Evolutionary conservation across 2,797 vertebrate genomes (phyloP), one percentile per base, ranked within the genome.

Genomic region (Pempheris klunzingeri): DNA sequence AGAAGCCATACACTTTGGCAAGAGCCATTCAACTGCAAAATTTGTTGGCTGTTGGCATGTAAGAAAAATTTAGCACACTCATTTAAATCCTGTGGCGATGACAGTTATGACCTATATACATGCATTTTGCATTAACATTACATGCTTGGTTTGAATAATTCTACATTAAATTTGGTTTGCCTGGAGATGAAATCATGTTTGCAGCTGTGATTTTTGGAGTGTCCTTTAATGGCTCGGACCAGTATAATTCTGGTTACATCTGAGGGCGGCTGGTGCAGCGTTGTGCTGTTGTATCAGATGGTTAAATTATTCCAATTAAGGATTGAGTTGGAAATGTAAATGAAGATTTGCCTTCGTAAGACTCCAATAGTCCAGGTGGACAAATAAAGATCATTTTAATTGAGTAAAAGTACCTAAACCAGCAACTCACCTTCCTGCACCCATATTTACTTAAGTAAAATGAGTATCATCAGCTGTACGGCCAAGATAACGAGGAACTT

Each of bases 101-200:
- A 11, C 7, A 76, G 47, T 13, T 44, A n/a, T 32, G 15, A 30
- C 39, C 38, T 46, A 28, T 11, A 39, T 55, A 30, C 9, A 50
- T 41, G 18, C 8, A 55, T 24, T 46, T 20, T 8, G 10, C 14
- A 52, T 46, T 22, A 32, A 32, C 3, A 36, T 64, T 36, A 49
- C 43, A n/a, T 22, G 28, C 20, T 10, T 22, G 17, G 10, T 52
- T 26, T 61, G 49, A 39, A 62, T 54, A 32, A 55, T 77, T 62
- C 32, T 3, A 24, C 4, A 53, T 36, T 4, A 32, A 32, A 39
- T 43, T 43, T 52, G 38, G 13, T 28, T 38, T 12, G 6, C 43
- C 50, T 46, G 39, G 15, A 50, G 38, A 61, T n/a, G 7, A 50
- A 41, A 64, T 38, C 39, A 0, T 46, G 39, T 26, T 34, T 28